A percentile compares a stretch with the other conserved stretches of the same genome.
These are phyloP conservation scores for Calidris pygmaea DNA, from an alignment of 2,113 vertebrate species.

Conservation along the genomic window DNA sequence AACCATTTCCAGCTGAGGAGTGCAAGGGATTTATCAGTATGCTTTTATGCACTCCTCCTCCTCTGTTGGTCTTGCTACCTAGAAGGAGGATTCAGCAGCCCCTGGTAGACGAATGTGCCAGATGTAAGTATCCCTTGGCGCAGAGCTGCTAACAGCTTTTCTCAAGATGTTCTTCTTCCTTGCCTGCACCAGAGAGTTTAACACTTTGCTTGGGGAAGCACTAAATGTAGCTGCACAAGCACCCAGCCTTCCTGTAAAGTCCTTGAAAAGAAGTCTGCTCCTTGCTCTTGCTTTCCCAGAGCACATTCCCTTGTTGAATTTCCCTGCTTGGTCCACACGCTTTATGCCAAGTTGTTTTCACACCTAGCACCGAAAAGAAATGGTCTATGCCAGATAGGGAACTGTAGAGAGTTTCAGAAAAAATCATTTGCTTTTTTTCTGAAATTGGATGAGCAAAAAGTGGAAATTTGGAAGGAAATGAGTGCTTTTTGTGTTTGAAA, in stretches of 20 bases:
- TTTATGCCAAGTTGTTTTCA: neutral
- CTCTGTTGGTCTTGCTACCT: neutral
- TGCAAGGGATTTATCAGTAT: neutral
- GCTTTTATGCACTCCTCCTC: neutral
- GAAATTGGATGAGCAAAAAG: neutral
- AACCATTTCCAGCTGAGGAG: neutral
- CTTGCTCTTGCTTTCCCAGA: neutral
- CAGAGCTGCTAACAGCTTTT: neutral
- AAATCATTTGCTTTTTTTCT: neutral
- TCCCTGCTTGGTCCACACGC: neutral
- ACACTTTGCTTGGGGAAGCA: neutral
- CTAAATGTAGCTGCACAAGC: neutral
- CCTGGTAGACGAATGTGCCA: neutral
- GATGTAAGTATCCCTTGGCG: neutral
- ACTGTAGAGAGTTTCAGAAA: neutral
- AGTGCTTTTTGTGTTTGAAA: neutral
- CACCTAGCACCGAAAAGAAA: neutral
- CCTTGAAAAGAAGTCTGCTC: neutral
- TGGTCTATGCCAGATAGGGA: neutral
- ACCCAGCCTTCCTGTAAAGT: neutral
- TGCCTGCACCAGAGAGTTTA: neutral
- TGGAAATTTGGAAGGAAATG: neutral
- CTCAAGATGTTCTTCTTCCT: neutral
- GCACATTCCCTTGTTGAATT: neutral
- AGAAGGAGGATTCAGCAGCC: neutral